Evolutionary conservation across 2,113 vertebrate species (phyloP).

Genomic region (Dermatemys mawii): DNA sequence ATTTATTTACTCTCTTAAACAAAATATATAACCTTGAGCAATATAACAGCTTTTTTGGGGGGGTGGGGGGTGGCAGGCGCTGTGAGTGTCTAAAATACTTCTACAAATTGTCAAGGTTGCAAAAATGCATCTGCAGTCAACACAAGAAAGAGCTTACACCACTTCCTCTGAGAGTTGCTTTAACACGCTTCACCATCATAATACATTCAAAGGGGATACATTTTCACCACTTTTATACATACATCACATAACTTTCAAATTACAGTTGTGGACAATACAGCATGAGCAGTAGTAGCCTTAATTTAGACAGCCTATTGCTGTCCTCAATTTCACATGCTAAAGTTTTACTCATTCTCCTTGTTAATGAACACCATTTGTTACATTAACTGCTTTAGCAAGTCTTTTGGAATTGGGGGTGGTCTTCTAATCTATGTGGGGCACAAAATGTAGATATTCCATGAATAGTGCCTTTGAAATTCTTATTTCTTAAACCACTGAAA

Average conservation of each 20-base stretch:
- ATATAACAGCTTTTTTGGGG: background rate
- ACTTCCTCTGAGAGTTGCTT: background rate
- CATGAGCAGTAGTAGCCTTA: background rate
- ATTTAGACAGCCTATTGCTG: background rate
- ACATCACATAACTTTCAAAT: background rate
- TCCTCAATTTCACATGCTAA: background rate
- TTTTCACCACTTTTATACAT: background rate
- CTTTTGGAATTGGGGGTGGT: background rate
- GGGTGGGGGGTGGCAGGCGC: background rate
- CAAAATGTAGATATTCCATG: background rate
- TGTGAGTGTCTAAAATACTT: background rate
- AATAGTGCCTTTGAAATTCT: background rate
- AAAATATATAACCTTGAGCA: background rate
- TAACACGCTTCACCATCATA: background rate
- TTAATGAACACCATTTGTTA: background rate
- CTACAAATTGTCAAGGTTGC: background rate
- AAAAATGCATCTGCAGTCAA: background rate
- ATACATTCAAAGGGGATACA: background rate
- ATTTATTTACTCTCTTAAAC: background rate
- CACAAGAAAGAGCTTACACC: background rate
- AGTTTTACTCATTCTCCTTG: background rate
- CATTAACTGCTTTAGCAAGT: background rate
- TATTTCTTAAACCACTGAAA: background rate
- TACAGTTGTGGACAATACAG: background rate
- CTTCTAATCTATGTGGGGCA: background rate